These are phyloP conservation scores for Heterotilapia buettikoferi DNA, from an alignment of 2,113 vertebrate species.

Conservation along the genomic window DNA sequence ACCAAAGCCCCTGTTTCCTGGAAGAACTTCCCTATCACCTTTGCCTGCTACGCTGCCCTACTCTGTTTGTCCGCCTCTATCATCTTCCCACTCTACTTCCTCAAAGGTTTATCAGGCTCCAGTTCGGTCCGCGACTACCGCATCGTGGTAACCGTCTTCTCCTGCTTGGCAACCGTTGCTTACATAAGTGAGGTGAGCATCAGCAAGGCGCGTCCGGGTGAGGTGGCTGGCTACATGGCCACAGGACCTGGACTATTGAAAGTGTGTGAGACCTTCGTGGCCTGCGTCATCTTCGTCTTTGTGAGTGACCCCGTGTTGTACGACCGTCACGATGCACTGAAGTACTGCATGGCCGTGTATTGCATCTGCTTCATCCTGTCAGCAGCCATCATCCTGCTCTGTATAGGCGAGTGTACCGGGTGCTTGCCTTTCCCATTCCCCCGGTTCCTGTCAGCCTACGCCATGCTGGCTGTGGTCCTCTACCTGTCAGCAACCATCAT, in stretches of 20 bases:
- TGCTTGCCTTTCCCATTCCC: conserved; percentile 57
- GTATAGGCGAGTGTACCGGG: conserved; percentile 78
- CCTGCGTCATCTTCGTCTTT: conserved; percentile 86
- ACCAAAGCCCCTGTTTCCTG: conserved; percentile 79
- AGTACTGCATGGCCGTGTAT: conserved; percentile 84
- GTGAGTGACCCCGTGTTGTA: conserved; percentile 65
- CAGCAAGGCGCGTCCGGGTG: conserved; percentile 80
- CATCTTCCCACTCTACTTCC: conserved; percentile 81
- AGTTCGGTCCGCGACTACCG: conserved; percentile 50
- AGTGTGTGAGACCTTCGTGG: conserved; percentile 85
- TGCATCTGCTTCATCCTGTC: conserved; percentile 90
- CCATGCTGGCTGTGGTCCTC: conserved; percentile 77
- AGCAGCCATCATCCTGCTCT: conserved; percentile 76
- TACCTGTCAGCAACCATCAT: conserved; percentile 80
- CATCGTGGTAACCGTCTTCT: conserved; percentile 78
- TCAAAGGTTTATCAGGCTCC: conserved; percentile 13
- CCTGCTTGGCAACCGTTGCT: conserved; percentile 79
- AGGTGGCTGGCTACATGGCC: conserved; percentile 88
- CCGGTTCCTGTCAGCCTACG: conserved; percentile 79
- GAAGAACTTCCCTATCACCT: conserved; percentile 89
- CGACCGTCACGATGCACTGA: conserved; percentile 45
- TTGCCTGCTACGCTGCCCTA: conserved; percentile 81
- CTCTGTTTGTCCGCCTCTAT: conserved; percentile 85
- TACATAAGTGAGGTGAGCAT: conserved; percentile 82
- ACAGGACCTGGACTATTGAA: conserved; percentile 85